Evolutionary conservation across 2,113 vertebrate species (phyloP).

Genomic region (Nibea albiflora): DNA sequence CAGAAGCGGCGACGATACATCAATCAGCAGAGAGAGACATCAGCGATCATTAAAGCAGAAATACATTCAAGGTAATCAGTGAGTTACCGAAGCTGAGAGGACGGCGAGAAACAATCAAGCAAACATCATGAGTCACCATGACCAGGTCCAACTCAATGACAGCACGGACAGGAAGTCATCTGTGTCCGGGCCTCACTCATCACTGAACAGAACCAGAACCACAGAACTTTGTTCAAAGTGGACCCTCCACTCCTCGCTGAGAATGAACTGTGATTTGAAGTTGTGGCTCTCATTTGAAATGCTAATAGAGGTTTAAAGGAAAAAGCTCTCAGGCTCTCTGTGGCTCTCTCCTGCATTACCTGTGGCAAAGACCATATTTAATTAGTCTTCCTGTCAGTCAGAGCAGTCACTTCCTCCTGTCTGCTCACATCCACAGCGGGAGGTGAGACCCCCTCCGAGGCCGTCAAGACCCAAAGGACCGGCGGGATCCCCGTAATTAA

Average conservation of each 20-base stretch:
- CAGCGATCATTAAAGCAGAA: background rate
- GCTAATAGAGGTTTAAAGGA: slow-evolving; percentile 18
- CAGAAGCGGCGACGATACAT: background rate
- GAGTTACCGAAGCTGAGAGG: too few species aligned
- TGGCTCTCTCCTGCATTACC: slow-evolving; percentile 39
- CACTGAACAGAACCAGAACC: too few species aligned
- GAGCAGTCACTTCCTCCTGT: slow-evolving; percentile 7
- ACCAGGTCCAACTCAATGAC: too few species aligned
- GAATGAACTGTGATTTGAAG: slow-evolving; percentile 2
- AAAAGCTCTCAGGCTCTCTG: slow-evolving; percentile 36
- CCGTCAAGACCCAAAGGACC: slow-evolving; percentile 29
- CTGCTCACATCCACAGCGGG: slow-evolving; percentile 38
- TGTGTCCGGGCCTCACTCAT: too few species aligned
- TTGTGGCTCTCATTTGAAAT: slow-evolving; percentile 44
- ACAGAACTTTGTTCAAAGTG: too few species aligned
- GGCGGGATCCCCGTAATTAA: slow-evolving; percentile 52
- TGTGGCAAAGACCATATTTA: slow-evolving; percentile 61
- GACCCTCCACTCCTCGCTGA: background rate
- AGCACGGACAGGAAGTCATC: too few species aligned
- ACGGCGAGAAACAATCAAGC: too few species aligned
- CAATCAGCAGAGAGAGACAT: background rate
- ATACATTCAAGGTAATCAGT: background rate
- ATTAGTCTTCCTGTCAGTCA: slow-evolving; percentile 68
- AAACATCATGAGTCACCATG: too few species aligned
- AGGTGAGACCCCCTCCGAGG: slow-evolving; percentile 22